phyloP scores from a whole-genome alignment of 2,797 vertebrate genomes.

The Hydrolagus colliei region DNA sequence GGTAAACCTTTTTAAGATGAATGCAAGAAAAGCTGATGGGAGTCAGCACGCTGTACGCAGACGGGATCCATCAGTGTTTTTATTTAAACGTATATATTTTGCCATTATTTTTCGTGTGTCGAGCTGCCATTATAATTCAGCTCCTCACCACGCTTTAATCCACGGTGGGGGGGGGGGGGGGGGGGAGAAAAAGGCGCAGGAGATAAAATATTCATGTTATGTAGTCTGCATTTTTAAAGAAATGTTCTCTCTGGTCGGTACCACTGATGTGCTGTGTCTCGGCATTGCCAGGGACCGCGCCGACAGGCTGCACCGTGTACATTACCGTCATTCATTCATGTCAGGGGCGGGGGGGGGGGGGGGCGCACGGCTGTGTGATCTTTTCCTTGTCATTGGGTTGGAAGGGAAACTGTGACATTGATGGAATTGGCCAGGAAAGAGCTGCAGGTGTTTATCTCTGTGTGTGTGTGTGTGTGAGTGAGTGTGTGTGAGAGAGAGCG shows the following conservation, averaged over 20 bases:
- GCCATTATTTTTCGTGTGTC: background rate
- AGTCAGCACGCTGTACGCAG: background rate
- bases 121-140: constrained; percentile 23
- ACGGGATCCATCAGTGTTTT: background rate
- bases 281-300: constrained; percentile 5
- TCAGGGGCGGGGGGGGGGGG: too few relatives aligned
- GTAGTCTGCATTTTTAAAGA: constrained; percentile 33
- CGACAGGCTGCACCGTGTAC: constrained; percentile 26
- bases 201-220: constrained; percentile 32
- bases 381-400: constrained; percentile 22
- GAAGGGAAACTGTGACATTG: constrained; percentile 24
- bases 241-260: constrained; percentile 21
- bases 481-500: background rate
- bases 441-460: constrained; percentile 30
- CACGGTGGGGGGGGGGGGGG: too few relatives aligned
- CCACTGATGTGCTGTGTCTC: constrained; percentile 29
- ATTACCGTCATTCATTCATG: constrained; percentile 28
- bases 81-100: background rate
- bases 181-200: constrained; percentile 5
- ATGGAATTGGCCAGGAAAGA: constrained; percentile 29
- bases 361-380: constrained; percentile 5
- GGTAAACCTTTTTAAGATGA: background rate
- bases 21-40: background rate
- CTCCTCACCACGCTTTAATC: constrained; percentile 24
- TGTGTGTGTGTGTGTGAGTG: background rate